These are phyloP conservation scores for Enteromius paludinosus DNA, from an alignment of 2,797 vertebrate species.

Conservation along the genomic window DNA sequence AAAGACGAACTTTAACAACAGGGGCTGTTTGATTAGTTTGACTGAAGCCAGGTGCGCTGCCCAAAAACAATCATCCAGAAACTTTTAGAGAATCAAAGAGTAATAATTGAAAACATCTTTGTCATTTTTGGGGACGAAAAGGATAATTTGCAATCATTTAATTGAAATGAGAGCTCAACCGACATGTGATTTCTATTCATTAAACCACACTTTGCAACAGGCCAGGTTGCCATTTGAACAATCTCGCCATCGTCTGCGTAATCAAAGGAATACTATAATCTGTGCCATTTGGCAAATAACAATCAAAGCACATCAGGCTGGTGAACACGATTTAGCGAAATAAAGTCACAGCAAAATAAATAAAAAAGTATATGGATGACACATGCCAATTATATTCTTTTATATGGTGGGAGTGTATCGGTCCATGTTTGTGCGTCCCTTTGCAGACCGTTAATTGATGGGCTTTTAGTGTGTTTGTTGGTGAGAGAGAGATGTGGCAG, in stretches of 20 bases:
- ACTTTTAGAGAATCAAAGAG: slow-evolving; percentile 21
- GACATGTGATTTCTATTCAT: slow-evolving; percentile 24
- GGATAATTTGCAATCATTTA: slow-evolving; percentile 24
- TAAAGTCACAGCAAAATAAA: slow-evolving; percentile 10
- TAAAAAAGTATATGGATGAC: slow-evolving; percentile 11
- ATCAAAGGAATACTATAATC: slow-evolving; percentile 23
- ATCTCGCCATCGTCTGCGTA: neutral
- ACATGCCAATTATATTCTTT: slow-evolving; percentile 32
- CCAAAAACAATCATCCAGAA: slow-evolving; percentile 8
- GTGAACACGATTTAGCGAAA: neutral
- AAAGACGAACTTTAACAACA: neutral
- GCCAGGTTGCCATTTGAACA: slow-evolving; percentile 6
- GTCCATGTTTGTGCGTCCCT: neutral
- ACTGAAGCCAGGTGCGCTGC: neutral
- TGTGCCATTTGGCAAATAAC: slow-evolving; percentile 34
- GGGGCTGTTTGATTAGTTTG: neutral
- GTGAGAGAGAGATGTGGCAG: slow-evolving; percentile 44
- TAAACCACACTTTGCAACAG: neutral
- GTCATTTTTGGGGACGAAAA: neutral
- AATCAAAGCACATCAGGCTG: neutral
- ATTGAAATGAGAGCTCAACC: slow-evolving; percentile 16
- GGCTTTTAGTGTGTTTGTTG: slow-evolving; percentile 46
- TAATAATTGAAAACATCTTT: slow-evolving; percentile 8
- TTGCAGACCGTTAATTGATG: slow-evolving; percentile 58
- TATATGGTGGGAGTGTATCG: slow-evolving; percentile 12